Evolutionary conservation across 2,797 vertebrate species (phyloP), one percentile per base, ranked within the genome.

Genomic region (Esox lucius): DNA sequence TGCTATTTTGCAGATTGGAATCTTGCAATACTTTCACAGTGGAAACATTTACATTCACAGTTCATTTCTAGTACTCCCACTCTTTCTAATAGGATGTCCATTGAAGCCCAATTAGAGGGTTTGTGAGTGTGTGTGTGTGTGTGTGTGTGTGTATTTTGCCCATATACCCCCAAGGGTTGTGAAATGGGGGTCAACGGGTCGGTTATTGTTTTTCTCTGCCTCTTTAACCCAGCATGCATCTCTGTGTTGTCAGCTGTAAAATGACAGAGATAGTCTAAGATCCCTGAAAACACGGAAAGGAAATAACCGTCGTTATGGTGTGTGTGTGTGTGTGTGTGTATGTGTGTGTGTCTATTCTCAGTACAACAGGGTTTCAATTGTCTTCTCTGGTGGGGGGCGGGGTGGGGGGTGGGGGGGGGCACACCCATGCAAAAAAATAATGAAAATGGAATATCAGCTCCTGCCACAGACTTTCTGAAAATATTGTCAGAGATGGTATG

Each of bases 131-230:
- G 5, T 19, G 49, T 5, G 49, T 19, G 16, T 6, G 15, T 6
- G 49, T 81, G 81, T 85, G 83, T 86, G 90, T 89, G 89, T 90
- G 83, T 84, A 88, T 87, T 89, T 88, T 83, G 86, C 85, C 81
- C 74, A 82, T 87, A 82, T 87, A 87, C 78, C 87, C 88, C 80
- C 75, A 83, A 85, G 87, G 86, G 88, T 90, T 91, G 80, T 86
- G 86, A 91, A 91, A 92, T 91, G 82, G 86, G 87, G 90, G 89
- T 91, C 90, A 91, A 87, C 85, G 88, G 89, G 87, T 89, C 89
- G 91, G 86, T 88, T 93, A 89, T 89, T 91, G 90, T 90, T 92
- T 91, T 89, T 85, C 84, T 78, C 78, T 83, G 82, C 82, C 86
- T 91, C 86, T 92, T 90, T 92, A 92, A 91, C 90, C 89, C 85